Evolutionary conservation across 2,113 vertebrate species (phyloP).

Genomic region (Sinocyclocheilus maitianheensis): DNA sequence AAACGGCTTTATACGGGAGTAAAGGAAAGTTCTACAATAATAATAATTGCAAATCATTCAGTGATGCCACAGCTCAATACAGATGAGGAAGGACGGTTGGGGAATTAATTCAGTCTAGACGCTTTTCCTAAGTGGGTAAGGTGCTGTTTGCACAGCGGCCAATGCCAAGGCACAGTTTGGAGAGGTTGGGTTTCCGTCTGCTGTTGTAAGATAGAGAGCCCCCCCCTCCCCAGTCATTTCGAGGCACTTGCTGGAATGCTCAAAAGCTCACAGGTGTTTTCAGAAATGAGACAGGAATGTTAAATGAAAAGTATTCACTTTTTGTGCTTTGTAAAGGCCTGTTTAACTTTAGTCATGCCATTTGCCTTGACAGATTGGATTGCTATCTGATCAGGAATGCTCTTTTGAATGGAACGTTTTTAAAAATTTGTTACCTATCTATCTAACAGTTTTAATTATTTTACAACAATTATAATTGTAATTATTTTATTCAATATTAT

Average conservation of each 20-base stretch:
- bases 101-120: not conserved
- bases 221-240: constrained; percentile 9
- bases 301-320: constrained; percentile 13
- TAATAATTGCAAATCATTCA: constrained; percentile 25
- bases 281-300: constrained; percentile 33
- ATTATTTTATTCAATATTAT: not conserved
- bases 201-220: constrained; percentile 45
- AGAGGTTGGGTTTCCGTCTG: constrained; percentile 28
- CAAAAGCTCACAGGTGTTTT: constrained; percentile 31
- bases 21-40: constrained; percentile 20
- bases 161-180: constrained; percentile 11
- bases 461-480: not conserved
- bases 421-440: too few relatives aligned
- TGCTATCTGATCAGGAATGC: not conserved
- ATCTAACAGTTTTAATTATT: not conserved
- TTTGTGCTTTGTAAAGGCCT: not conserved
- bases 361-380: not conserved
- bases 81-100: not conserved
- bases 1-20: not conserved
- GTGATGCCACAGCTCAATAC: not conserved
- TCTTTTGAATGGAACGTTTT: not conserved
- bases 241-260: constrained; percentile 31
- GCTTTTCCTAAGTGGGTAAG: constrained; percentile 22
- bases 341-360: not conserved
- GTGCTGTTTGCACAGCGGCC: constrained; percentile 31